Evolutionary conservation across 2,797 vertebrate species (phyloP), one percentile per base, ranked within the genome.

Genomic region (Amniataba percoides): DNA sequence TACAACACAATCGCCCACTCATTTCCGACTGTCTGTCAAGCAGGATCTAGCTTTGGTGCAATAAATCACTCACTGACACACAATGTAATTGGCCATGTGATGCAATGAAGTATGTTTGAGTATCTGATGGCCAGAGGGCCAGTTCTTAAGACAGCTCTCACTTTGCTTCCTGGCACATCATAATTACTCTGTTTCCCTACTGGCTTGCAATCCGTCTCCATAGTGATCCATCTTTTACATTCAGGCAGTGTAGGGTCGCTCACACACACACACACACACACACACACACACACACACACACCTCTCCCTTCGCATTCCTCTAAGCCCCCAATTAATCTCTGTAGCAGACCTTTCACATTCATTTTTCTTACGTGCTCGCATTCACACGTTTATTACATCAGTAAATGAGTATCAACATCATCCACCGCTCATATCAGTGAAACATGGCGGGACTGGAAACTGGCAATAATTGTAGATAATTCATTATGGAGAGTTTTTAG

Each of bases 151-250:
- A 91, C 90, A 82, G 89, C 80, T 73, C 85, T 89, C 89, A 89
- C 88, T 91, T 91, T 79, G 83, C 88, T 89, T 82, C 70, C 80
- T 78, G 84, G 86, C 86, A 92, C 79, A 90, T 90, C 89, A 91
- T 94, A 93, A 95, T 93, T 94, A 93, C 91, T 89, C 84, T 18
- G 61, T 89, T 91, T 94, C 93, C 92, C 87, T 75, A 77, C 87
- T 78, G 92, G 90, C 88, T 87, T 78, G 71, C 86, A 84, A 91
- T 92, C 83, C 80, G 75, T 94, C 87, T 89, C 85, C 87, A 84
- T 84, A 83, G 90, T 31, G 86, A 93, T 93, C 84, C 82, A 87
- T 92, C 86, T 90, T 90, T 86, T 71, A 74, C 73, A 83, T 86
- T 75, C 86, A 82, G 81, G 80, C 77, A 23, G 55, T 36, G 72